Evolutionary conservation across 2,113 vertebrate genomes (phyloP), one percentile per base, ranked within the genome.

Genomic region (Corythornis cristatus): DNA sequence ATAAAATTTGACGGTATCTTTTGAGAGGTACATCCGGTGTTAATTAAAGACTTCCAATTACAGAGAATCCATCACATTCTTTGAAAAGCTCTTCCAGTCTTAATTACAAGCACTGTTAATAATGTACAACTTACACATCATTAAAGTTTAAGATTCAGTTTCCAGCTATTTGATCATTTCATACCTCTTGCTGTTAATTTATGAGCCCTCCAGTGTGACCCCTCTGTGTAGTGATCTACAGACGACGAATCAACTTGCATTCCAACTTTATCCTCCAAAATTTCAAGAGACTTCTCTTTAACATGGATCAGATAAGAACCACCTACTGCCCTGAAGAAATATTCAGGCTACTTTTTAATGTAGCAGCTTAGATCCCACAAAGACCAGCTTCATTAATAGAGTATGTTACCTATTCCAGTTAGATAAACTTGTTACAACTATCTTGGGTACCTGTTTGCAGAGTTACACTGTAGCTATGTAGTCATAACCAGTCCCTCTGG

Each of bases 91-190:
- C 56, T 93, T 85, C 78, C 56, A 89, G 67, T 85, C 40, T 94
- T 96, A 94, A 94, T 94, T 95, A 92, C 22, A 82, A 84, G 56
- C 18, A 85, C 29, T 35, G 42, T 92, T 94, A 96, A 96, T 87
- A 96, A 94, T 89, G 60, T 83, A 93, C 25, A 95, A 51, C 37
- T 90, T 67, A 82, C 11, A 90, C 71, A 89, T 83, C 89, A 90
- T 92, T 93, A 89, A 82, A 90, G 35, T 83, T 89, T 66, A 62
- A 94, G 46, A 54, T 89, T 76, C 56, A 76, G 56, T 9, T 92
- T 93, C 71, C 74, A 95, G 37, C 22, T 87, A 76, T 90, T 84
- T 93, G 86, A 92, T 87, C 0, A 83, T 87, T 79, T 95, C 16
- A 80, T 93, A 83, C 11, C 37, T 90, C 71, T 43, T 60, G 46